Percentiles rank a stretch among this genome's conserved stretches.
These are phyloP conservation scores for Deilephila elpenor DNA, from an alignment of 2,888 invertebrate species.

Conservation along the genomic window DNA sequence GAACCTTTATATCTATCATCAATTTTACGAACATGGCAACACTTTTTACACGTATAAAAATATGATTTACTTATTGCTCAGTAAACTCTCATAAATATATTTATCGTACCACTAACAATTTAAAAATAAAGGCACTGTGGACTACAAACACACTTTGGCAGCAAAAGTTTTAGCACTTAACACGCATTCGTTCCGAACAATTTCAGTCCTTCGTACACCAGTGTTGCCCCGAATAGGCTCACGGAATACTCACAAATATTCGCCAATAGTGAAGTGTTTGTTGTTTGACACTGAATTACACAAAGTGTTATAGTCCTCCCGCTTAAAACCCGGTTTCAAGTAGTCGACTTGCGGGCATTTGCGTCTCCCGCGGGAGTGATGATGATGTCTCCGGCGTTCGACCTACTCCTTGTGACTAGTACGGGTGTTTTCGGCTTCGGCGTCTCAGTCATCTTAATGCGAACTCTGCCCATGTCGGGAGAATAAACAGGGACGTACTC, in stretches of 20 bases:
- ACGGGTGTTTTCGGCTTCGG: slow-evolving; percentile 93
- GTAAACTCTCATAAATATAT: slow-evolving; percentile 81
- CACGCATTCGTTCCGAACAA: slow-evolving; percentile 59
- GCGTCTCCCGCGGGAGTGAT: slow-evolving; percentile 85
- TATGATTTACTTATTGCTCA: slow-evolving; percentile 77
- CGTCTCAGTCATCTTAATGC: slow-evolving; percentile 90
- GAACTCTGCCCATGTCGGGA: slow-evolving; percentile 90
- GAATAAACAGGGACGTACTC: slow-evolving; percentile 84
- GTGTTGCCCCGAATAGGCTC: slow-evolving; percentile 63
- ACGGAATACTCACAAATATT: slow-evolving; percentile 79
- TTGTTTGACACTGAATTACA: slow-evolving; percentile 74
- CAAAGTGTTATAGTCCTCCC: slow-evolving; percentile 65
- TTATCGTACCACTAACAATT: slow-evolving; percentile 70
- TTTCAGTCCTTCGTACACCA: slow-evolving; percentile 60
- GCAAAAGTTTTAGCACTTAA: slow-evolving; percentile 74
- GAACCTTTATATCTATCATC: slow-evolving; percentile 69
- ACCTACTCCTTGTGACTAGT: slow-evolving; percentile 90
- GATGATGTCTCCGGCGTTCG: slow-evolving; percentile 90
- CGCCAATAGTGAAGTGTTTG: slow-evolving; percentile 82
- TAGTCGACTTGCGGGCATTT: slow-evolving; percentile 71
- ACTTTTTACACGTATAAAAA: slow-evolving; percentile 82
- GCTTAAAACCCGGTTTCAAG: slow-evolving; percentile 67
- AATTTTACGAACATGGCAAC: slow-evolving; percentile 79
- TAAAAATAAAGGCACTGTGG: slow-evolving; percentile 82
- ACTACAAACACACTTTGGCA: slow-evolving; percentile 86